phyloP scores from a whole-genome alignment of 2,113 vertebrate genomes.

The Hemiscyllium ocellatum region DNA sequence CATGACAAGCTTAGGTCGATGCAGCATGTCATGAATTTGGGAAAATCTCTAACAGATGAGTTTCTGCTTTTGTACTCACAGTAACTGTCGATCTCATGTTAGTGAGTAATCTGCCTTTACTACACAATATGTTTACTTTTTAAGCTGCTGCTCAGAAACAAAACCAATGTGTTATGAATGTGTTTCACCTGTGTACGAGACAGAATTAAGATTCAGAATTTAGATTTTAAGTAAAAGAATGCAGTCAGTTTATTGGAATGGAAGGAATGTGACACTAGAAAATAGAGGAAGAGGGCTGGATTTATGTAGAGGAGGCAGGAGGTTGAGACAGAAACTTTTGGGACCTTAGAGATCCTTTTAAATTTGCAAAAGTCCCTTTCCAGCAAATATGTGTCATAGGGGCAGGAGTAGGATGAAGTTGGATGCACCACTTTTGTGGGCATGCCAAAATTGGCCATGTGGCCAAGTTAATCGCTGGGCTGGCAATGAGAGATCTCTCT shows the following conservation, averaged over 20 bases:
- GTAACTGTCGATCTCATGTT: neutral
- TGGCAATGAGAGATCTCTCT: too few species aligned
- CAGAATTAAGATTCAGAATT: neutral
- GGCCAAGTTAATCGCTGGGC: too few species aligned
- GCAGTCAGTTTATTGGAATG: neutral
- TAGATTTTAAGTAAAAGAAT: neutral
- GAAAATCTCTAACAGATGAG: neutral
- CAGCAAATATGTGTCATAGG: too few species aligned
- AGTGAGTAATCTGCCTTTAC: neutral
- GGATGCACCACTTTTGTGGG: too few species aligned
- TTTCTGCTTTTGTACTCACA: neutral
- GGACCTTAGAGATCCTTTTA: too few species aligned
- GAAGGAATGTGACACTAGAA: neutral
- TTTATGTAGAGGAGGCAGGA: too few species aligned
- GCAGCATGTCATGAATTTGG: neutral
- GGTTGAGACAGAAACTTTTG: too few species aligned
- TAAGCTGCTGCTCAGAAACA: neutral
- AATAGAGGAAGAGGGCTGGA: neutral
- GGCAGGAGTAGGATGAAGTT: too few species aligned
- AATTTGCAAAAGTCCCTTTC: too few species aligned
- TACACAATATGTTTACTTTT: neutral
- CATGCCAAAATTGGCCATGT: too few species aligned
- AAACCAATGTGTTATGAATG: neutral
- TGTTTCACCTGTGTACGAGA: neutral
- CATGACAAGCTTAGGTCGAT: neutral